These are phyloP conservation scores for Knipowitschia caucasica DNA, from an alignment of 2,797 vertebrate genomes.

Conservation along the genomic window DNA sequence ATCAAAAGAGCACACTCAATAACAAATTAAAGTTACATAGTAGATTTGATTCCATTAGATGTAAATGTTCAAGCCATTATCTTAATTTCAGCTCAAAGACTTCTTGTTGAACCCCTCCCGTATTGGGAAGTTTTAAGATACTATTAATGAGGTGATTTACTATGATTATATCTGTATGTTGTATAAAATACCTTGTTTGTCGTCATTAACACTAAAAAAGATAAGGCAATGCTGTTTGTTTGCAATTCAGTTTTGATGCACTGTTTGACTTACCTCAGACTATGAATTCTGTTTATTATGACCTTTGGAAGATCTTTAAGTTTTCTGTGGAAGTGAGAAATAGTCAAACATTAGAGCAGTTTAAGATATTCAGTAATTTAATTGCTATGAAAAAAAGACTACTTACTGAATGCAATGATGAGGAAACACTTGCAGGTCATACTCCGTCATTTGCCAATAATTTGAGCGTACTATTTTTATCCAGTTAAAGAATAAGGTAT, in stretches of 20 bases:
- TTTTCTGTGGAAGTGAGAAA: slow-evolving; percentile 21
- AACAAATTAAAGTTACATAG: neutral
- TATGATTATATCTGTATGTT: neutral
- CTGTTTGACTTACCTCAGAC: slow-evolving; percentile 22
- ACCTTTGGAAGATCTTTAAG: slow-evolving; percentile 46
- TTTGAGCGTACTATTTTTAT: neutral
- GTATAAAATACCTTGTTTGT: neutral
- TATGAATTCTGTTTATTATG: slow-evolving; percentile 27
- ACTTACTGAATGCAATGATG: slow-evolving; percentile 48
- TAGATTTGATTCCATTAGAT: too few species aligned
- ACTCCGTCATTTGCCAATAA: slow-evolving; percentile 29
- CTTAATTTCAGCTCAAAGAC: too few species aligned
- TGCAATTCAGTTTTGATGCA: neutral
- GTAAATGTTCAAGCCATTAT: too few species aligned
- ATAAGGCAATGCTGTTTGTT: neutral
- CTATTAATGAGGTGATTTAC: too few species aligned
- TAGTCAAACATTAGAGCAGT: neutral
- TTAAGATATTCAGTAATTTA: neutral
- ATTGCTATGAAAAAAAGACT: neutral
- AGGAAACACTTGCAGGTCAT: slow-evolving; percentile 52
- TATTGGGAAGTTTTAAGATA: too few species aligned
- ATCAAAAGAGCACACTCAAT: too few species aligned
- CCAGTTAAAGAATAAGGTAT: neutral
- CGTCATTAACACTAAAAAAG: neutral
- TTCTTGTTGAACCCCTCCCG: too few species aligned